A percentile compares a stretch with the other conserved stretches of the same genome.
phyloP scores from a whole-genome alignment of 2,888 invertebrate genomes.

The Epistrophe grossulariae region DNA sequence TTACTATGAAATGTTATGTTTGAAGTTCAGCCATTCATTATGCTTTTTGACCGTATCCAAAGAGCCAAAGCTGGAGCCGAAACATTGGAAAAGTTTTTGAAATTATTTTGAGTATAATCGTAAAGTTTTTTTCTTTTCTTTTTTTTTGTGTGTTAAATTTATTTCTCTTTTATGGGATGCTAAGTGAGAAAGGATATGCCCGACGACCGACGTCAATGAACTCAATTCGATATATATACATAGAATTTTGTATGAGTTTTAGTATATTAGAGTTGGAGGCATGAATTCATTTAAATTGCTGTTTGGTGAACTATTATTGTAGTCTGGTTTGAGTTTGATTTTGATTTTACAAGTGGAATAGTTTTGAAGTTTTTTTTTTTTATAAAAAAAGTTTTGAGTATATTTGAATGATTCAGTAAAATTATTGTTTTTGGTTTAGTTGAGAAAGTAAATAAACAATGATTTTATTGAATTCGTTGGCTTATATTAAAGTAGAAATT shows the following conservation, averaged over 20 bases:
- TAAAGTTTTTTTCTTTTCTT: not conserved
- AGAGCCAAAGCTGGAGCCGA: not conserved
- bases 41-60: not conserved
- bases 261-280: not conserved
- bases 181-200: not conserved
- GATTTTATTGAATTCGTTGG: not conserved
- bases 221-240: not conserved
- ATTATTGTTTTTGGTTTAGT: not conserved
- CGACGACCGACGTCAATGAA: conserved; percentile 2
- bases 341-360: not conserved
- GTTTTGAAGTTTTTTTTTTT: not conserved
- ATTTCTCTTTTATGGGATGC: not conserved
- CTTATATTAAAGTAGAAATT: not conserved
- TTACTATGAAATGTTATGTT: not conserved
- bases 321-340: not conserved
- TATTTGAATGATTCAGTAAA: not conserved
- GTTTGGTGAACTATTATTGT: not conserved
- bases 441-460: not conserved
- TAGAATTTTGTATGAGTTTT: not conserved
- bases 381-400: not conserved
- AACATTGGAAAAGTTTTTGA: conserved; percentile 9
- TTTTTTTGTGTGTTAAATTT: not conserved
- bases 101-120: not conserved
- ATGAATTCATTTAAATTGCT: not conserved
- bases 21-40: not conserved